Percentiles rank a stretch among this genome's conserved stretches.
These are phyloP conservation scores for Chaitophorus viminalis DNA, from an alignment of 2,888 invertebrate genomes.

Conservation along the genomic window DNA sequence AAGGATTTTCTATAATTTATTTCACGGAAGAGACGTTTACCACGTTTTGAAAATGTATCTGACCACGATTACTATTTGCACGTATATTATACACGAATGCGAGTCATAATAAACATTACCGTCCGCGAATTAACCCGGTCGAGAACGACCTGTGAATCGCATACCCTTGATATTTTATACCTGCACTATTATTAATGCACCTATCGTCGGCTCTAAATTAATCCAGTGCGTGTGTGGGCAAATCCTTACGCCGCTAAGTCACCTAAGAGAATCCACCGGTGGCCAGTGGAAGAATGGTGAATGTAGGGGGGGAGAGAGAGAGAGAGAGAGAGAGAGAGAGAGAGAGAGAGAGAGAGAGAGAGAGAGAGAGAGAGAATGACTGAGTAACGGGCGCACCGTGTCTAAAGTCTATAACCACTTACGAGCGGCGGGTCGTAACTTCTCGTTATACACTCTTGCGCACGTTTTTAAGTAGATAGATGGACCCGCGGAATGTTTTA, in stretches of 20 bases:
- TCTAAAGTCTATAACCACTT: slow-evolving; percentile 54
- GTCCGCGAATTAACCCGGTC: neutral
- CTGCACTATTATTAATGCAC: neutral
- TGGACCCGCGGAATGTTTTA: slow-evolving; percentile 58
- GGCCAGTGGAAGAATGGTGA: neutral
- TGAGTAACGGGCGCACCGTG: neutral
- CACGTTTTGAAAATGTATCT: too few relatives aligned
- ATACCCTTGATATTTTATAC: neutral
- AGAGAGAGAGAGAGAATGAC: neutral
- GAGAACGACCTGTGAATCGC: neutral
- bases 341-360: neutral
- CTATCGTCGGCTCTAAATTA: slow-evolving; percentile 19
- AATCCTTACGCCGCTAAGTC: neutral
- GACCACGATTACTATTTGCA: neutral
- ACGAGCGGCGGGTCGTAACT: slow-evolving; percentile 45
- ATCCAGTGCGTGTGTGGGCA: neutral
- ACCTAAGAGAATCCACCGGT: neutral
- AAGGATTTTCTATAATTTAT: too few relatives aligned
- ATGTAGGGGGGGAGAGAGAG: neutral
- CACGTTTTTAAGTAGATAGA: slow-evolving; percentile 50
- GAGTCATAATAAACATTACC: neutral
- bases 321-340: neutral
- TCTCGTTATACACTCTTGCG: slow-evolving; percentile 42
- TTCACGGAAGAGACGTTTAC: too few relatives aligned
- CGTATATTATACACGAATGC: neutral